Percentiles rank a stretch among this genome's conserved stretches.
These are phyloP conservation scores for Lampris incognitus DNA, from an alignment of 2,113 vertebrate species.

Conservation along the genomic window DNA sequence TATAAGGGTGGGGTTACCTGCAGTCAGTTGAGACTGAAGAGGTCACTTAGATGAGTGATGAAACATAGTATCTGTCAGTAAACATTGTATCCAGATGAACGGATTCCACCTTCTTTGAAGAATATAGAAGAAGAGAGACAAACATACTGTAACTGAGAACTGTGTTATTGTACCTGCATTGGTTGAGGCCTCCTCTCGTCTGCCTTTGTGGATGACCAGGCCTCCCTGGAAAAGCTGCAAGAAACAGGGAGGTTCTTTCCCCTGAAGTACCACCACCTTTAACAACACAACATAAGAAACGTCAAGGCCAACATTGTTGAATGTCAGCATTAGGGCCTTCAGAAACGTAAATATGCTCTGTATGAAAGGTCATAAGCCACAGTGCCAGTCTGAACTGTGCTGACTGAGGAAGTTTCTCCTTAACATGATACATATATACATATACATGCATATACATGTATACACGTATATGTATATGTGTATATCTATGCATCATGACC, in stretches of 20 bases:
- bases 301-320: not conserved
- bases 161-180: constrained; percentile 61
- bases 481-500: too few relatives aligned
- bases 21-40: too few relatives aligned
- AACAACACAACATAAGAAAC: constrained; percentile 10
- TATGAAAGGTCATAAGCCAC: too few relatives aligned
- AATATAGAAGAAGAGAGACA: not conserved
- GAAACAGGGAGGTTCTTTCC: constrained; percentile 82
- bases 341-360: not conserved
- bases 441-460: too few relatives aligned
- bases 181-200: constrained; percentile 50
- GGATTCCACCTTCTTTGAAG: too few relatives aligned
- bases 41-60: too few relatives aligned
- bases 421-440: too few relatives aligned
- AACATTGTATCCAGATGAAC: not conserved
- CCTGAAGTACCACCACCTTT: constrained; percentile 80
- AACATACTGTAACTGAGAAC: not conserved
- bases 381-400: too few relatives aligned
- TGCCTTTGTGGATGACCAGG: constrained; percentile 78
- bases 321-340: not conserved
- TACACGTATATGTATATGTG: too few relatives aligned
- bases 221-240: constrained; percentile 85
- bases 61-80: too few relatives aligned
- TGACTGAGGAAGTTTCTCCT: too few relatives aligned
- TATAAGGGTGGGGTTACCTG: too few relatives aligned